These are phyloP conservation scores for Standfussiana lucernea DNA, from an alignment of 2,888 invertebrate genomes.

Conservation along the genomic window DNA sequence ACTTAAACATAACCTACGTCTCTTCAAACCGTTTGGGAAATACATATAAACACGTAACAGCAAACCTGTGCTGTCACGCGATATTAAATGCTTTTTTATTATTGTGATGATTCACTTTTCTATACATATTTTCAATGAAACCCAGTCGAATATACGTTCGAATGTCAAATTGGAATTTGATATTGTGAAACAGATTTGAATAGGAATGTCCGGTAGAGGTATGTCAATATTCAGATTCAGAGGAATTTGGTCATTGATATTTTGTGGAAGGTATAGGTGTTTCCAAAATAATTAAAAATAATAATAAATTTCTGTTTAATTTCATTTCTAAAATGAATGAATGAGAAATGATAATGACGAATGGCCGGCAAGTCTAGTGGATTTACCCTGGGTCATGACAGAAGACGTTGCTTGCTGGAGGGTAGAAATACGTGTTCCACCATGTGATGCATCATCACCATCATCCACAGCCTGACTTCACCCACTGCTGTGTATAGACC, in stretches of 20 bases:
- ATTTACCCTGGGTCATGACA: no score
- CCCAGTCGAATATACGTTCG: neutral
- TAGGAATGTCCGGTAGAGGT: neutral
- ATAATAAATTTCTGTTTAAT: no score
- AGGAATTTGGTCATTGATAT: slow-evolving; percentile 8
- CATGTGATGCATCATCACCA: no score
- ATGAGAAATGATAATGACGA: no score
- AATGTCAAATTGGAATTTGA: slow-evolving; percentile 29
- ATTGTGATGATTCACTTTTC: neutral
- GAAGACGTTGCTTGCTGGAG: no score
- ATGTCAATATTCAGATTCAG: slow-evolving; percentile 22
- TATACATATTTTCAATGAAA: slow-evolving; percentile 3
- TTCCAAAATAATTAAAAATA: neutral
- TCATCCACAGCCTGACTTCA: no score
- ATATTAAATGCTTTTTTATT: neutral
- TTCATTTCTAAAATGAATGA: no score
- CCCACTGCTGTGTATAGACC: no score
- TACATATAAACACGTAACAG: no score
- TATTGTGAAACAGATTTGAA: slow-evolving; percentile 36
- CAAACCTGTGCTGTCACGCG: no score
- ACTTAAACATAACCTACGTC: neutral
- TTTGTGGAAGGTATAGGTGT: neutral
- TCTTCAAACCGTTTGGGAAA: neutral
- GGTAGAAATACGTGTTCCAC: no score
- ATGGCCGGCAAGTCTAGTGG: no score